Evolutionary conservation across 1,140 invertebrate genomes (phyloP).

Genomic region (Leptestheria dahalacensis): DNA sequence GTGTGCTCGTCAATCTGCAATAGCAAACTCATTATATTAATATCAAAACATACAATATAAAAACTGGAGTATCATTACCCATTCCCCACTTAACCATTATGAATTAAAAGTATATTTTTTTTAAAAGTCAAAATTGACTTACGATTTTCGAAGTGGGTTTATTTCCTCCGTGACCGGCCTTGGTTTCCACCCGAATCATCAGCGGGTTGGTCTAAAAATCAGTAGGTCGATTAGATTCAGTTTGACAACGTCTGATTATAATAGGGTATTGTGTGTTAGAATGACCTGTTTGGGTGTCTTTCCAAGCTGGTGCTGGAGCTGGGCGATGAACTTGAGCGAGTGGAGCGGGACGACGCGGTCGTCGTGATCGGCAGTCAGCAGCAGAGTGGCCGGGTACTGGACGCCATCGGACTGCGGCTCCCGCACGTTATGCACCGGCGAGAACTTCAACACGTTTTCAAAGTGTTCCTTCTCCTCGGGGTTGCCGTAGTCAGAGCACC

Average conservation of each 20-base stretch:
- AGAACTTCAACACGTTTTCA: slow-evolving; percentile 75
- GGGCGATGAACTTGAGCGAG: slow-evolving; percentile 85
- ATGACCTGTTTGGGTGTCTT: slow-evolving; percentile 36
- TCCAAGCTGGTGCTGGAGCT: slow-evolving; percentile 63
- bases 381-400: slow-evolving; percentile 79
- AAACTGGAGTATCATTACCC: not conserved
- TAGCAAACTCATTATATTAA: slow-evolving; percentile 17
- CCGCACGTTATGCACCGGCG: slow-evolving; percentile 84
- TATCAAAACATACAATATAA: not conserved
- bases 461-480: slow-evolving; percentile 80
- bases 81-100: not conserved
- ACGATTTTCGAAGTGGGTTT: slow-evolving; percentile 89
- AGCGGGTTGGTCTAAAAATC: slow-evolving; percentile 70
- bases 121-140: slow-evolving; percentile 27
- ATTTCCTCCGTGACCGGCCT: slow-evolving; percentile 88
- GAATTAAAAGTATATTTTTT: not conserved
- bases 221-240: slow-evolving; percentile 15
- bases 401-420: slow-evolving; percentile 30
- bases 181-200: slow-evolving; percentile 77
- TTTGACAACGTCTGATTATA: not conserved
- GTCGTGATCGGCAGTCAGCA: slow-evolving; percentile 94
- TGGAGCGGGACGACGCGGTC: slow-evolving; percentile 92
- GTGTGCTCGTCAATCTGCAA: slow-evolving; percentile 76
- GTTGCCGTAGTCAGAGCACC: slow-evolving; percentile 91
- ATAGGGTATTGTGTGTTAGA: not conserved